Base-by-base conservation (phyloP, 2,797 vertebrate genomes). In the Meriones psammophilus region DNA sequence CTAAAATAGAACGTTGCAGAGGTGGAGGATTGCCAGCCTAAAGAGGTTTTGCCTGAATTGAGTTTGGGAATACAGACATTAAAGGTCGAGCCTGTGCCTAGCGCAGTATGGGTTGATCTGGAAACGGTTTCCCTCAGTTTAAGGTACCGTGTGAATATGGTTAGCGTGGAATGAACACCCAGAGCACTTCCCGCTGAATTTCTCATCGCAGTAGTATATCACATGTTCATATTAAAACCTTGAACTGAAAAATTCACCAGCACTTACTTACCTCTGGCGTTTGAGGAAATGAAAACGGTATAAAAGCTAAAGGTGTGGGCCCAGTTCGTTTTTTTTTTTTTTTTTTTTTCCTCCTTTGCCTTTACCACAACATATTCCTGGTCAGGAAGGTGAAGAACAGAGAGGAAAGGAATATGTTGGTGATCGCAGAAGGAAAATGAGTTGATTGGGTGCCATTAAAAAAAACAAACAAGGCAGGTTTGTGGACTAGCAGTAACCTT, bases 1-100 rank as follows among this genome's bases (percentile, higher is more conserved):
- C 73, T 96, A 92, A 96, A 95, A 66, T 64, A 83, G 42, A 92
- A 94, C 76, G 14, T 50, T 77, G 64, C 33, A 56, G 92, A 88
- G 33, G 68, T 20, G 54, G 60, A 50, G 36, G 79, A 77, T 62
- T 73, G 50, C 26, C 60, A 62, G 56, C 18, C 80, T 42, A 33
- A 50, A 50, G 84, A 78, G 36, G 24, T 87, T 95, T 87, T n/a
- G 14, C 30, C 83, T 80, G 62, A 96, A 42, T 91, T 73, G 68
- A 54, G 8, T 86, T 81, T 76, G 84, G 39, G 64, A 83, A 91
- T 79, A 83, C 36, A n/a, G 76, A 5, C 46, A 17, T 83, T 81
- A 71, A 64, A 78, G 22, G 12, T 78, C 33, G 91, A 39, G 36
- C 77, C 76, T 74, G 30, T 89, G 46, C 20, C 64, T 66, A 78